phyloP scores from a whole-genome alignment of 2,888 invertebrate species.

The Chaetogeoica ovagalla region DNA sequence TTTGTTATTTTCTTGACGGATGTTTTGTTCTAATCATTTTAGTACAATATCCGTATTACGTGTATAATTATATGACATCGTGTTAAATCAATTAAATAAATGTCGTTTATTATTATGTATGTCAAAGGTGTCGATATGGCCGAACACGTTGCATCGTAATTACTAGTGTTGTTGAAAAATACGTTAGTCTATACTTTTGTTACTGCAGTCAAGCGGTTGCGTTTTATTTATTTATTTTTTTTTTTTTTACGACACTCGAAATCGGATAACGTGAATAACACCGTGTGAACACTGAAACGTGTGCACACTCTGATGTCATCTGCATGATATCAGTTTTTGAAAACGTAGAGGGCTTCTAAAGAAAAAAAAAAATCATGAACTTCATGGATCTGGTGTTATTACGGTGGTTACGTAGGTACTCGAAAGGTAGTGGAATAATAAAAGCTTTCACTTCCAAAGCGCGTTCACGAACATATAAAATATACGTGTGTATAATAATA shows the following conservation, averaged over 20 bases:
- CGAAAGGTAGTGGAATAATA: constrained; percentile 12
- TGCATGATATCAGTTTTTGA: constrained; percentile 28
- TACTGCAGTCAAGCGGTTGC: no score
- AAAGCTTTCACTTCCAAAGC: constrained; percentile 16
- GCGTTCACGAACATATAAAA: neutral
- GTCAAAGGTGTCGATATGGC: neutral
- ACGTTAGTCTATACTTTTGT: neutral
- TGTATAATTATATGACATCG: neutral
- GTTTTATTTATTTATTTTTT: neutral
- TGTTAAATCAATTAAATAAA: no score
- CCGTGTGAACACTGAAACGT: neutral
- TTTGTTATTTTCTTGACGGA: no score
- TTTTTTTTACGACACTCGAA: neutral
- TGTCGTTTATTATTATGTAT: neutral
- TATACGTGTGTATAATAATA: constrained; percentile 6
- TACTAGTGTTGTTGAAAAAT: neutral
- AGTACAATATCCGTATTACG: no score
- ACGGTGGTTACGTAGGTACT: neutral
- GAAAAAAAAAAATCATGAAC: neutral
- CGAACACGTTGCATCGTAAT: no score
- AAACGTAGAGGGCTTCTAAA: constrained; percentile 20
- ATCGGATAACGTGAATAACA: neutral
- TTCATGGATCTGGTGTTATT: neutral
- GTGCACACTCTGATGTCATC: constrained; percentile 24
- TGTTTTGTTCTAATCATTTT: no score